phyloP scores from a whole-genome alignment of 92 coral and sea anemone genomes.

The Zoanthus gigantus region DNA sequence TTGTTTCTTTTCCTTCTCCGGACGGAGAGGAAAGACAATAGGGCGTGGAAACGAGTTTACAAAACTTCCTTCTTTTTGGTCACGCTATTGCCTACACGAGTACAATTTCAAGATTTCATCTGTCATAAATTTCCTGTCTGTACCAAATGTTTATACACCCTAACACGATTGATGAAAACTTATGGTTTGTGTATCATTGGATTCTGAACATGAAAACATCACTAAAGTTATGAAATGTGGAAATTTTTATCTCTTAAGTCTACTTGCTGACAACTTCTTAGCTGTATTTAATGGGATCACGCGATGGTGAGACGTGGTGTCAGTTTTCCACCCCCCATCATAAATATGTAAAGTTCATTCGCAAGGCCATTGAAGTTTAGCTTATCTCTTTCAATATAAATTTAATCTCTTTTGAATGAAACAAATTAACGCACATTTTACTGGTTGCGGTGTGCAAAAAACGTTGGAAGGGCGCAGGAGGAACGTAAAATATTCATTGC shows the following conservation, averaged over 20 bases:
- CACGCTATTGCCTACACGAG: not conserved
- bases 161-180: too few species aligned
- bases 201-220: not conserved
- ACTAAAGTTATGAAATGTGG: not conserved
- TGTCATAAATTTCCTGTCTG: not conserved
- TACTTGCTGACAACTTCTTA: not conserved
- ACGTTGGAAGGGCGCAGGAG: not conserved
- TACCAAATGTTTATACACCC: not conserved
- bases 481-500: not conserved
- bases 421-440: not conserved
- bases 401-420: not conserved
- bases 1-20: not conserved
- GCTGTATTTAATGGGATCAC: not conserved
- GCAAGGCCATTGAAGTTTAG: not conserved
- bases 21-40: not conserved
- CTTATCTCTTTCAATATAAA: not conserved
- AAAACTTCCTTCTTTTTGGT: not conserved
- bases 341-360: slow-evolving; percentile 7
- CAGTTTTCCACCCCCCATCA: not conserved
- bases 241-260: not conserved
- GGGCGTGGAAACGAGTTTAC: not conserved
- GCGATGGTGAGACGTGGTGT: slow-evolving; percentile 13
- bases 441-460: not conserved
- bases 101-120: not conserved
- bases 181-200: not conserved